Conservation (phyloP, 1,140 invertebrate species). For the Anastrepha obliqua region DNA sequence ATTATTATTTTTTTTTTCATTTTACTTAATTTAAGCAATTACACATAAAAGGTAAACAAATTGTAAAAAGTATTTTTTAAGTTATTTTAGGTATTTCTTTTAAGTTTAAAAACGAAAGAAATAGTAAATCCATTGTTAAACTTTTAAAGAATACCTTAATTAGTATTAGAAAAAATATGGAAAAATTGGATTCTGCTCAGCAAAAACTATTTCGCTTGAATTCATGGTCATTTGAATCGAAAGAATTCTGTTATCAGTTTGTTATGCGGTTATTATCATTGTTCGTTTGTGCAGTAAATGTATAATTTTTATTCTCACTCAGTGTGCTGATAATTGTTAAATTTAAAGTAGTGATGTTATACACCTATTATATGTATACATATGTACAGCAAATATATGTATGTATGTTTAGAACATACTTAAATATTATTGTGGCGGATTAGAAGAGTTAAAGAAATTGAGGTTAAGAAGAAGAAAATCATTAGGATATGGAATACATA, state of each 20-base stretch:
- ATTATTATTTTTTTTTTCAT: neutral
- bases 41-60: neutral
- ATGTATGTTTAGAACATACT: neutral
- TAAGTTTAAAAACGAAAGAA: neutral
- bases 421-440: neutral
- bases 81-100: conserved; percentile 11
- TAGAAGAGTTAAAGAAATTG: neutral
- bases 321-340: conserved; percentile 13
- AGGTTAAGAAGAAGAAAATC: neutral
- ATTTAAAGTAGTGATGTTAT: conserved; percentile 33
- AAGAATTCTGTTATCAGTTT: neutral
- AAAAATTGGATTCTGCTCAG: neutral
- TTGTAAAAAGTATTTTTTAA: conserved; percentile 37
- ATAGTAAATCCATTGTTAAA: too few relatives aligned
- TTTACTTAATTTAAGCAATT: conserved; percentile 1
- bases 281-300: neutral
- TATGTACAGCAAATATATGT: neutral
- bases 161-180: neutral
- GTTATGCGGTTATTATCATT: neutral
- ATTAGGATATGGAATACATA: conserved; percentile 15
- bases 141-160: neutral
- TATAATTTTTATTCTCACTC: neutral
- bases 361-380: neutral
- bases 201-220: neutral
- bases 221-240: neutral